Evolutionary conservation across 2,888 invertebrate species (phyloP).

Genomic region (Thymelicus sylvestris): DNA sequence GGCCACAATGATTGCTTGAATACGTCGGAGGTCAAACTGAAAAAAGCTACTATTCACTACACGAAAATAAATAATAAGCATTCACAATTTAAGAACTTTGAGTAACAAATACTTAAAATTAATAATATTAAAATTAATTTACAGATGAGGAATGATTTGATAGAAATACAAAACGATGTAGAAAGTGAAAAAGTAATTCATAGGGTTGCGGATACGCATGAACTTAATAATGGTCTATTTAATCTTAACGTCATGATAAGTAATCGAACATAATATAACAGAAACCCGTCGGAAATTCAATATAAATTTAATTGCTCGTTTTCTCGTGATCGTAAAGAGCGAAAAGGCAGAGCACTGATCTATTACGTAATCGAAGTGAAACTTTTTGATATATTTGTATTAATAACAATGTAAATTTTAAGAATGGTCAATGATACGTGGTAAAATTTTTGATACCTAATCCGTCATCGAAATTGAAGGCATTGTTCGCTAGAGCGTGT

Average conservation of each 20-base stretch:
- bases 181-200: background rate
- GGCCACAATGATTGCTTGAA: constrained; percentile 65
- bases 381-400: constrained; percentile 31
- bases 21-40: constrained; percentile 42
- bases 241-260: background rate
- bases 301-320: constrained; percentile 9
- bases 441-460: constrained; percentile 51
- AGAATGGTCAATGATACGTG: constrained; percentile 1
- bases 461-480: constrained; percentile 54
- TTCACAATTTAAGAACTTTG: background rate
- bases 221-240: background rate
- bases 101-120: background rate
- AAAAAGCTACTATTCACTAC: background rate
- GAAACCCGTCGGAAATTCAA: constrained; percentile 10
- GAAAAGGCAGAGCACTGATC: constrained; percentile 1
- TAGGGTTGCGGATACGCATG: background rate
- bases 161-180: background rate
- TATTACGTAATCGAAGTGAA: constrained; percentile 38
- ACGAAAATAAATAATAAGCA: constrained; percentile 7
- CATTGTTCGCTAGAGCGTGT: constrained; percentile 59
- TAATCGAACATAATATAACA: constrained; percentile 7
- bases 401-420: constrained; percentile 11
- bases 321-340: constrained; percentile 1
- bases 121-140: too few relatives aligned
- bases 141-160: background rate